Percentiles rank a stretch among this genome's conserved stretches.
These are phyloP conservation scores for Otolemur crassicaudatus DNA, from an alignment of 2,797 vertebrate genomes.

Conservation along the genomic window DNA sequence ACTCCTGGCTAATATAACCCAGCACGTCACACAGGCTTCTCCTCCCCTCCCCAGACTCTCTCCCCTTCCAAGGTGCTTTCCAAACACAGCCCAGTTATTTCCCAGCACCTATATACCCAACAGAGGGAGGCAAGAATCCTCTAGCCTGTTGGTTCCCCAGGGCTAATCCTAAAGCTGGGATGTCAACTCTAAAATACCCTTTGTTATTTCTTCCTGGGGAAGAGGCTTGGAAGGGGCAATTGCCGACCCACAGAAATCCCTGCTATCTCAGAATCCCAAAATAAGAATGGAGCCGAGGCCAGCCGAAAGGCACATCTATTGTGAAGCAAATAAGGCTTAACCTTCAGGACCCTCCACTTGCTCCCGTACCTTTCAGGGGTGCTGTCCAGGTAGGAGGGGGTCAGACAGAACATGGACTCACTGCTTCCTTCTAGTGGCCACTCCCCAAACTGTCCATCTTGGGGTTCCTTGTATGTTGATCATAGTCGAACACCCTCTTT, in stretches of 20 bases:
- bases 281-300: neutral
- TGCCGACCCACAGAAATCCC: neutral
- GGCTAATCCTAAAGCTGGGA: neutral
- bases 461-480: neutral
- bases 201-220: neutral
- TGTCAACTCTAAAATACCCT: neutral
- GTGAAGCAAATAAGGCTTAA: neutral
- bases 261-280: neutral
- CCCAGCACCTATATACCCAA: neutral
- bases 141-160: neutral
- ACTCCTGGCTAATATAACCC: neutral
- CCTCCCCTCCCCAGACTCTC: neutral
- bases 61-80: neutral
- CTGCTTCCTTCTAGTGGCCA: conserved; percentile 37
- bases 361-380: neutral
- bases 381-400: accelerated
- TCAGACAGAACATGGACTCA: neutral
- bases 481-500: neutral
- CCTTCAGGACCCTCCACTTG: neutral
- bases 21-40: neutral
- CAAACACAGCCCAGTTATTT: neutral
- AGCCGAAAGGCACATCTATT: neutral
- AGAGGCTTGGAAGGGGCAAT: neutral
- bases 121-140: neutral
- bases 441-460: neutral